Percentiles rank a stretch among this genome's conserved stretches.
phyloP scores from a whole-genome alignment of 2,797 vertebrate genomes.

The Parauchenoglanis ngamensis region DNA sequence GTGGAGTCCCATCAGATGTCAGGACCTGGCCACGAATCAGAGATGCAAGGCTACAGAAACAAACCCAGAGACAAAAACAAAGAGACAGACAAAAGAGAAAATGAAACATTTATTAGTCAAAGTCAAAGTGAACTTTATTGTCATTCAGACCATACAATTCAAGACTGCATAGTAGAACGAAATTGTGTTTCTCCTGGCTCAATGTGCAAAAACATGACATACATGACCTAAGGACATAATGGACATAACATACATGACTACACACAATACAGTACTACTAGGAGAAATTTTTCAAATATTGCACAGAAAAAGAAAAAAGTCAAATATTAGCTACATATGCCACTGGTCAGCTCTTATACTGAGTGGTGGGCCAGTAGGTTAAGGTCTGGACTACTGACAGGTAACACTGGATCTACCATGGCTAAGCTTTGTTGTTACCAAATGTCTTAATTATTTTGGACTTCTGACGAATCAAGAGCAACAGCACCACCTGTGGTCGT shows the following conservation, averaged over 20 bases:
- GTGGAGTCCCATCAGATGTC: constrained; percentile 85
- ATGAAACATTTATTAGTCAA: no score
- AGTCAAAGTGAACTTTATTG: no score
- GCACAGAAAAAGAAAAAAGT: background rate
- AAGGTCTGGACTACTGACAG: background rate
- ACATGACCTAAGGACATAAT: no score
- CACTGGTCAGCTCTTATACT: background rate
- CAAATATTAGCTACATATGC: background rate
- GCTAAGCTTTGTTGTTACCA: background rate
- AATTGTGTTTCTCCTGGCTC: no score
- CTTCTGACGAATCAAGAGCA: background rate
- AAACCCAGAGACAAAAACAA: constrained; percentile 11
- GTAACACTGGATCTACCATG: no score
- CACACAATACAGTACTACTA: no score
- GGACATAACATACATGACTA: no score
- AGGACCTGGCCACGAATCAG: constrained; percentile 88
- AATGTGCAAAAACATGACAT: no score
- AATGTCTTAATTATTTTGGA: background rate
- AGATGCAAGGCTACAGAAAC: constrained; percentile 78
- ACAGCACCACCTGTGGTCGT: background rate
- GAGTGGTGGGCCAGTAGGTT: background rate
- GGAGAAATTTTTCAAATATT: no score
- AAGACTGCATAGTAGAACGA: no score
- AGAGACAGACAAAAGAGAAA: background rate
- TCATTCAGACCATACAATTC: no score